Conservation (phyloP, 2,113 vertebrate species). For the Anolis carolinensis region DNA sequence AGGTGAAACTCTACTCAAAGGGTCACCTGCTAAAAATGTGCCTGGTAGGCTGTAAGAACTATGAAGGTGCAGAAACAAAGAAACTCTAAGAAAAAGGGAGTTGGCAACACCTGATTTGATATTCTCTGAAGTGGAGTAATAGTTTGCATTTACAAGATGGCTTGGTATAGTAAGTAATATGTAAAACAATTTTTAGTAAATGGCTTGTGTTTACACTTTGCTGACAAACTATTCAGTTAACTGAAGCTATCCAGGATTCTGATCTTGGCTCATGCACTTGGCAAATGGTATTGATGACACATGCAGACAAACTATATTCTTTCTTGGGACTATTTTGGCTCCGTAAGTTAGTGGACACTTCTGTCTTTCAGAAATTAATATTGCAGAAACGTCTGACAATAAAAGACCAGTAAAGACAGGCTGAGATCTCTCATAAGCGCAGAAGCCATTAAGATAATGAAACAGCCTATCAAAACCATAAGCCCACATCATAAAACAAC, state of each 20-base stretch:
- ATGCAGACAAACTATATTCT: constrained; percentile 2
- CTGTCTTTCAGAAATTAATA: neutral
- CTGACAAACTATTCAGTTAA: constrained; percentile 19
- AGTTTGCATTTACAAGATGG: neutral
- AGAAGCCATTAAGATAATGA: neutral
- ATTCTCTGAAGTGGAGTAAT: constrained; percentile 4
- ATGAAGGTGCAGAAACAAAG: neutral
- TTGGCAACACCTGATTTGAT: neutral
- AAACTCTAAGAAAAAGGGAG: neutral
- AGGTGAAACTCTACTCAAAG: neutral
- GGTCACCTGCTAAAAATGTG: neutral
- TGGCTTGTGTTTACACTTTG: constrained; percentile 3
- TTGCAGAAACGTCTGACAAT: neutral
- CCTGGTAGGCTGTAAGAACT: neutral
- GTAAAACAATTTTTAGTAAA: neutral
- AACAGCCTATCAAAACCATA: neutral
- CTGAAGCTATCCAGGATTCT: constrained; percentile 22
- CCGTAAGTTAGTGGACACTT: neutral
- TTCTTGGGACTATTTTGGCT: constrained; percentile 9
- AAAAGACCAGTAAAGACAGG: neutral
- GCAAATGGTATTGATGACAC: constrained; percentile 9
- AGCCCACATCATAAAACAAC: neutral
- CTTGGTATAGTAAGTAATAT: neutral
- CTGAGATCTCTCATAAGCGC: neutral
- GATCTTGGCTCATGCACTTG: constrained; percentile 15